Evolutionary conservation across 2,888 invertebrate species (phyloP).

Genomic region (Plemyria rubiginata): DNA sequence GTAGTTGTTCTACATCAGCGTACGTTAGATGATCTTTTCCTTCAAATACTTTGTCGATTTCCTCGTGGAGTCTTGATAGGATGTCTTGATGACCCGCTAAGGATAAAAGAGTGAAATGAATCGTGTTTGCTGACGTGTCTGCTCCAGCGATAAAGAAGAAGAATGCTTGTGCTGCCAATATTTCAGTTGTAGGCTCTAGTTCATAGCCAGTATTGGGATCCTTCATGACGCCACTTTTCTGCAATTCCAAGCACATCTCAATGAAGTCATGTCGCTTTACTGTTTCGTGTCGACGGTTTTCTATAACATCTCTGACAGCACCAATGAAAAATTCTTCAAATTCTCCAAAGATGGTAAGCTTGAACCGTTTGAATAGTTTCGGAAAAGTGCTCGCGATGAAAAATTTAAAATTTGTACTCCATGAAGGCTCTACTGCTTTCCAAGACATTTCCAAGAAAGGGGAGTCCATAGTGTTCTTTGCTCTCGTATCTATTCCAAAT

Average conservation of each 20-base stretch:
- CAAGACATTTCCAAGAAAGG: constrained; percentile 63
- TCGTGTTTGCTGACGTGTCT: constrained; percentile 69
- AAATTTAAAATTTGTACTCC: constrained; percentile 46
- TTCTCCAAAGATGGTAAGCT: constrained; percentile 59
- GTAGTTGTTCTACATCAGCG: constrained; percentile 59
- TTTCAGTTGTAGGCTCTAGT: constrained; percentile 59
- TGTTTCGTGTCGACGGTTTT: constrained; percentile 47
- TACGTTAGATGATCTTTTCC: constrained; percentile 56
- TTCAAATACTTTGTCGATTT: constrained; percentile 64
- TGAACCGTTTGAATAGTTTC: constrained; percentile 49
- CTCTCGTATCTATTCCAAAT: constrained; percentile 70
- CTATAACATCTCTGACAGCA: constrained; percentile 59
- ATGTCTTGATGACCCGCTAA: constrained; percentile 65
- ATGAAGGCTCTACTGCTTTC: constrained; percentile 51
- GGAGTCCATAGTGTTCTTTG: constrained; percentile 63
- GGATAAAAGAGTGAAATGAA: constrained; percentile 66
- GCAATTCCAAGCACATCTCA: constrained; percentile 63
- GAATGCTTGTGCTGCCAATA: constrained; percentile 73
- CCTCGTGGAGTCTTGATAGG: constrained; percentile 63
- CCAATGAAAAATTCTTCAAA: constrained; percentile 63
- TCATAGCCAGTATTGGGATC: constrained; percentile 57
- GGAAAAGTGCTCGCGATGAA: constrained; percentile 50
- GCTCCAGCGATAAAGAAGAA: constrained; percentile 77
- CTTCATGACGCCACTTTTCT: constrained; percentile 57
- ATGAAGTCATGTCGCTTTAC: constrained; percentile 61